Conservation (phyloP, 2,113 vertebrate genomes). For the Pterophyllum scalare region DNA sequence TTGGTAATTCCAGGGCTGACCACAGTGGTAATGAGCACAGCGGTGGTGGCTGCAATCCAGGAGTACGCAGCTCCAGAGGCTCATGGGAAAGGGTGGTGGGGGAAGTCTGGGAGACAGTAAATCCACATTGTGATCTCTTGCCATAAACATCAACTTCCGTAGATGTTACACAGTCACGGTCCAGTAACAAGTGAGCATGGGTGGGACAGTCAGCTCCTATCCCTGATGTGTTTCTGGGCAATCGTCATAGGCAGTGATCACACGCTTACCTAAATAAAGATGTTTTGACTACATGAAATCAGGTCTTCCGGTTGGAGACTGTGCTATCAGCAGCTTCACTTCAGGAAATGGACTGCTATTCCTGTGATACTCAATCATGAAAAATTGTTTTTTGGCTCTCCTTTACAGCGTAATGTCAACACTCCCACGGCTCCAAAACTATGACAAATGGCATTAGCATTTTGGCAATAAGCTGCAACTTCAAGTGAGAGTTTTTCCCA, state of each 20-base stretch:
- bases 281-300: constrained; percentile 49
- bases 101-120: constrained; percentile 75
- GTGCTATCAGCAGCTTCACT: constrained; percentile 40
- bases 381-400: constrained; percentile 11
- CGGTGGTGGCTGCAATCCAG: constrained; percentile 73
- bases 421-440: constrained; percentile 37
- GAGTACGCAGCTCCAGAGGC: constrained; percentile 70
- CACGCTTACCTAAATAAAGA: constrained; percentile 29
- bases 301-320: constrained; percentile 44
- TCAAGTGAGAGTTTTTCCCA: constrained; percentile 35
- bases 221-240: constrained; percentile 18
- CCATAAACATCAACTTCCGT: constrained; percentile 77
- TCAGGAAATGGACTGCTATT: constrained; percentile 48
- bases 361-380: constrained; percentile 16
- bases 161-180: constrained; percentile 66
- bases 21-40: constrained; percentile 78
- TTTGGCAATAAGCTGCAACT: constrained; percentile 44
- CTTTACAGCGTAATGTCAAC: constrained; percentile 15
- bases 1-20: constrained; percentile 80
- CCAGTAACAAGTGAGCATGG: constrained; percentile 61
- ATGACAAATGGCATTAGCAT: constrained; percentile 50
- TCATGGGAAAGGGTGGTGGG: constrained; percentile 80
- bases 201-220: constrained; percentile 52
- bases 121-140: constrained; percentile 67
- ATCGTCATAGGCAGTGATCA: constrained; percentile 33